These are phyloP conservation scores for Aphelocoma coerulescens DNA, from an alignment of 2,113 vertebrate genomes.

Conservation along the genomic window DNA sequence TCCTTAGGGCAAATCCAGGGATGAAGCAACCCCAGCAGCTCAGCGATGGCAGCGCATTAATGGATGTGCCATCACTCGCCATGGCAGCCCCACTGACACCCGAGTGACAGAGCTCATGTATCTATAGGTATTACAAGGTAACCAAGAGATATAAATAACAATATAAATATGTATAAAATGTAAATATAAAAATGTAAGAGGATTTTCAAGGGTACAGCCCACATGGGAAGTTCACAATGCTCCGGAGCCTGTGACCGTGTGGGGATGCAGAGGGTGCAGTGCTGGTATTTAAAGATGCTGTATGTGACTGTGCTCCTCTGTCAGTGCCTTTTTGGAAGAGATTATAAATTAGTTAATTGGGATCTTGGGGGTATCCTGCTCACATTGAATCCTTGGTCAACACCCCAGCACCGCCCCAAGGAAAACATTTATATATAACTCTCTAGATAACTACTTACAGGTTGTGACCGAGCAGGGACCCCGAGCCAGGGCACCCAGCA, in stretches of 20 bases:
- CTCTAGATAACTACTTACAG: accelerated
- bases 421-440: accelerated
- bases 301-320: neutral
- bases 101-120: neutral
- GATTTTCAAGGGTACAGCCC: neutral
- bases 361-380: neutral
- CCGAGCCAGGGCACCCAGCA: neutral
- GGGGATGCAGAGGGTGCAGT: neutral
- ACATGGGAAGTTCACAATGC: neutral
- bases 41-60: accelerated
- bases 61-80: accelerated
- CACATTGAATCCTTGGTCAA: neutral
- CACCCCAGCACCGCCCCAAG: accelerated
- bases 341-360: neutral
- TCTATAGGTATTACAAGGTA: neutral
- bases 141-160: neutral
- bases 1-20: neutral
- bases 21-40: neutral
- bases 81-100: neutral
- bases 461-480: accelerated
- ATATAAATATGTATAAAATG: neutral
- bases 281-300: neutral
- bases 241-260: accelerated
- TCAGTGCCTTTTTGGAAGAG: neutral
- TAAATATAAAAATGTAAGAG: neutral